Evolutionary conservation across 2,888 invertebrate genomes (phyloP), one percentile per base, ranked within the genome.

Genomic region (Cephalotes varians): DNA sequence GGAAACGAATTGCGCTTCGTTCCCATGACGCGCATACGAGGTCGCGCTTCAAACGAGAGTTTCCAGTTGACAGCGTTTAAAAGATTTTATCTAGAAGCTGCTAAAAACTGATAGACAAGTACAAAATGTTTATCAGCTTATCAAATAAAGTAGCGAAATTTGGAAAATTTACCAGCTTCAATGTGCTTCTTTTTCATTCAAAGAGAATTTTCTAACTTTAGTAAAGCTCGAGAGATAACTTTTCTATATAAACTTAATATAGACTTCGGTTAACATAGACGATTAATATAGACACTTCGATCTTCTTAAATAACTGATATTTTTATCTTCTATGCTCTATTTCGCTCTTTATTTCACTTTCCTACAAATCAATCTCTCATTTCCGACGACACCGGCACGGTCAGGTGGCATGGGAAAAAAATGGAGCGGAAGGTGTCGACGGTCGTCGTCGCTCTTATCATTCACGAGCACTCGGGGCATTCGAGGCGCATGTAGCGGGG

Each of bases 401-500:
- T 21, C 67, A 37, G 44, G 65, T 62, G 28, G 44, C 67, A 44
- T 60, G 51, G 64, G 15, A 9, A 25, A 79, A 64, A 62, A 82
- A 72, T 69, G 73, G 72, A 34, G 72, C 56, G 65, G 79, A 77
- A 69, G 21, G 49, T 67, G 80, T 49, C 82, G 69, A 72, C 69
- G 37, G 49, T 62, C 72, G 12, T 15, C 34, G 83, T 74, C 60
- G 81, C 64, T 84, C 86, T 88, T 92, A 89, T 92, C 91, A 84
- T 58, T 69, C 76, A 74, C 56, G 73, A 83, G 84, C 86, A 88
- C 81, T 84, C 82, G 82, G 44, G 28, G 74, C 85, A 88, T 77
- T 83, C 81, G 82, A 54, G 37, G 74, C 21, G 49, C 40, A 31
- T 79, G 79, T 80, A 74, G 69, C 28, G 49, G 40, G 71, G 37